A percentile compares a stretch with the other conserved stretches of the same genome.
Evolutionary conservation across 2,113 vertebrate species (phyloP).

Genomic region (Neomonachus schauinslandi): DNA sequence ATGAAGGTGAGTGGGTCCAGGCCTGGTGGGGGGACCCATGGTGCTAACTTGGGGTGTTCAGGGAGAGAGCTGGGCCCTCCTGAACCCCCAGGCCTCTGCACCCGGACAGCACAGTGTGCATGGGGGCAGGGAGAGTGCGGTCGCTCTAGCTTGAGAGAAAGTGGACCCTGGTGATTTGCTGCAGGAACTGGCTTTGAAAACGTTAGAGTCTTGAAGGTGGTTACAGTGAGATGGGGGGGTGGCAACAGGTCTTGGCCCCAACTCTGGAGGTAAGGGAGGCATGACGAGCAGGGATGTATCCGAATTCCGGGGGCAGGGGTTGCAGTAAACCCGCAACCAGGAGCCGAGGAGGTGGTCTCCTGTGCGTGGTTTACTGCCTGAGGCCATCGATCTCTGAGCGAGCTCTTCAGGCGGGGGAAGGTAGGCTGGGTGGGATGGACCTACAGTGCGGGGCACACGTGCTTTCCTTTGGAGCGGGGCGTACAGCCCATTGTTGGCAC

Average conservation of each 20-base stretch:
- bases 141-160: background rate
- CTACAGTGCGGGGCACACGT: accelerated
- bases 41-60: background rate
- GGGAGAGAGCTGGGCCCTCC: background rate
- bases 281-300: background rate
- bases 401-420: background rate
- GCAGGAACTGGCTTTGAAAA: background rate
- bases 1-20: conserved; percentile 89
- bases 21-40: accelerated
- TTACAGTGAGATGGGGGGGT: background rate
- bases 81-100: background rate
- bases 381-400: background rate
- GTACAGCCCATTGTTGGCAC: accelerated
- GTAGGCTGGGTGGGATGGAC: background rate
- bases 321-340: background rate
- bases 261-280: background rate
- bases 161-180: background rate
- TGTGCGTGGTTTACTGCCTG: background rate
- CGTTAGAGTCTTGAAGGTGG: background rate
- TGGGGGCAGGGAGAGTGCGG: no score
- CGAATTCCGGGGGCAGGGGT: background rate
- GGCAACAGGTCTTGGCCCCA: background rate
- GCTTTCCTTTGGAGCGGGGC: background rate
- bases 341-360: background rate
- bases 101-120: background rate